These are phyloP conservation scores for Caenorhabditis latens DNA, from an alignment of 1,140 invertebrate species.

Conservation along the genomic window DNA sequence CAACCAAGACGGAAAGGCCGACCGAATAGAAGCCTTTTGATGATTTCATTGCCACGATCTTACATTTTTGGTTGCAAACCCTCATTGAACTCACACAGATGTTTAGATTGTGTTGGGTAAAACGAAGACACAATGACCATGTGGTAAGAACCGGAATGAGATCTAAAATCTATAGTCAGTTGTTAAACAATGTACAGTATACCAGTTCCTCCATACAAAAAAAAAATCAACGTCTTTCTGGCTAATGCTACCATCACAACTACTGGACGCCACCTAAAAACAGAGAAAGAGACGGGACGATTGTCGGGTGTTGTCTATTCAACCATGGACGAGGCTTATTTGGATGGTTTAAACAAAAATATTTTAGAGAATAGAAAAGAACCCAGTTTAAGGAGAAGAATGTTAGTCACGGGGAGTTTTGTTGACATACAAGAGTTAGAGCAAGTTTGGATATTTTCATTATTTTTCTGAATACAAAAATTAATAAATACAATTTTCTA, in stretches of 20 bases:
- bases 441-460: too few species aligned
- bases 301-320: background rate
- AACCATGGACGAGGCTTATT: background rate
- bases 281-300: background rate
- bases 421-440: too few species aligned
- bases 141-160: background rate
- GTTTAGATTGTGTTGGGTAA: too few species aligned
- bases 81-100: too few species aligned
- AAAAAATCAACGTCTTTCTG: background rate
- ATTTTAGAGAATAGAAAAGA: background rate
- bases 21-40: background rate
- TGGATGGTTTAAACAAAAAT: background rate
- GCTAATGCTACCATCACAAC: conserved; percentile 22
- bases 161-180: conserved; percentile 12
- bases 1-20: background rate
- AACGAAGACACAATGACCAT: too few species aligned
- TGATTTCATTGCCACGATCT: background rate
- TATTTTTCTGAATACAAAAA: too few species aligned
- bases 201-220: background rate
- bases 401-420: too few species aligned
- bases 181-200: conserved; percentile 41
- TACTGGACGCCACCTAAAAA: background rate
- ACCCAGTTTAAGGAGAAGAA: too few species aligned
- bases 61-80: background rate
- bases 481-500: too few species aligned